Evolutionary conservation across 2,113 vertebrate species (phyloP).

Genomic region (Plestiodon gilberti): DNA sequence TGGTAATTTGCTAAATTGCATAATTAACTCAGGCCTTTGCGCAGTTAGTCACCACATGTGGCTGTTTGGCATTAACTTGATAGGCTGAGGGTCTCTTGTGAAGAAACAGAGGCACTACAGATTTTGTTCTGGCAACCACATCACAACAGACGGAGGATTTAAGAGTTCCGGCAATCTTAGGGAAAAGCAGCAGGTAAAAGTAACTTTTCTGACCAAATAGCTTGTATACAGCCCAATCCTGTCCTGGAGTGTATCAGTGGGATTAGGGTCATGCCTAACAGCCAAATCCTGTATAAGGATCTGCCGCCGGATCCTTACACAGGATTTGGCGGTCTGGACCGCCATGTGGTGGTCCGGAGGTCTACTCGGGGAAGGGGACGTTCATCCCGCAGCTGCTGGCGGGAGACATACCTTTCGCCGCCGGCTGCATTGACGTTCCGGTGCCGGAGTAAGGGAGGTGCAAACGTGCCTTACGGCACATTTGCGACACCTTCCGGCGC

Average conservation of each 20-base stretch:
- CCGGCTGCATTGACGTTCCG: too few relatives aligned
- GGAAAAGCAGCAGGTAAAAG: background rate
- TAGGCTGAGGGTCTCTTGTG: conserved; percentile 48
- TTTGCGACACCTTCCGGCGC: too few relatives aligned
- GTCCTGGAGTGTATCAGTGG: background rate
- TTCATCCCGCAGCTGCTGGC: too few relatives aligned
- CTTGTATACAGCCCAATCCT: background rate
- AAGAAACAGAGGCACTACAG: conserved; percentile 3
- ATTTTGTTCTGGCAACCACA: conserved; percentile 38
- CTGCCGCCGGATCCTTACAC: too few relatives aligned
- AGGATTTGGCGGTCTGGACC: too few relatives aligned
- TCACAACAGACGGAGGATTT: conserved; percentile 20
- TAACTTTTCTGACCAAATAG: background rate
- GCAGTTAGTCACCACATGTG: conserved; percentile 51
- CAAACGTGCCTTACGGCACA: too few relatives aligned
- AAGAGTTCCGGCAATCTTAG: conserved; percentile 3
- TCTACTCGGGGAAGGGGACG: too few relatives aligned
- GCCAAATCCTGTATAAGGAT: too few relatives aligned
- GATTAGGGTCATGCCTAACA: background rate
- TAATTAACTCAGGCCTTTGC: conserved; percentile 18
- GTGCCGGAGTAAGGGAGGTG: too few relatives aligned
- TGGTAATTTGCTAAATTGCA: conserved; percentile 53
- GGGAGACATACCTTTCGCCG: too few relatives aligned
- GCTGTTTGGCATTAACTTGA: conserved; percentile 40
- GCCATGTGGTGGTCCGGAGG: too few relatives aligned